phyloP scores from a whole-genome alignment of 2,797 vertebrate species.

The Phrynocephalus forsythii region DNA sequence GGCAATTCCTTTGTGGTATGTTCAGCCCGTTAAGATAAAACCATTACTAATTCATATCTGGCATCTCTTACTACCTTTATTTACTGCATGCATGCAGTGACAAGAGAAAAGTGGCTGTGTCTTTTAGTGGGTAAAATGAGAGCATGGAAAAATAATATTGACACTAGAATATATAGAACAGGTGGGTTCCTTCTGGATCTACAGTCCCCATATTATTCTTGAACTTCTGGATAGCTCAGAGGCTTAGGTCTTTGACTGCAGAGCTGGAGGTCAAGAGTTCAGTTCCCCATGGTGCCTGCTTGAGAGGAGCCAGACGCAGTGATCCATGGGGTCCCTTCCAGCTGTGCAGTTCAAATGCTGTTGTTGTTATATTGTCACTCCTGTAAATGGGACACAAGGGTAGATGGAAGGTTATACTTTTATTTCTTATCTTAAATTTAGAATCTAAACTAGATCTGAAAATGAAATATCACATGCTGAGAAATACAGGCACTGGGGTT shows the following conservation, averaged over 20 bases:
- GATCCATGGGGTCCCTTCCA: too few species aligned
- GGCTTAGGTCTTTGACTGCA: too few species aligned
- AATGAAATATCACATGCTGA: background rate
- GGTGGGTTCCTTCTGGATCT: background rate
- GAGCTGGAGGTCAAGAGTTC: too few species aligned
- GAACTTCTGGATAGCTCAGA: too few species aligned
- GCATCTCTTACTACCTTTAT: background rate
- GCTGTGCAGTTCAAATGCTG: too few species aligned
- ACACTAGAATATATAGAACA: background rate
- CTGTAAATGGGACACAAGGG: too few species aligned
- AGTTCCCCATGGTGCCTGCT: too few species aligned
- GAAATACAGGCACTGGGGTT: background rate
- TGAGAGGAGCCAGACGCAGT: too few species aligned
- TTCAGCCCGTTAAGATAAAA: conserved; percentile 25
- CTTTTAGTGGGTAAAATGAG: background rate
- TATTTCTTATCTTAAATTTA: background rate
- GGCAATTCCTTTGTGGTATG: conserved; percentile 34
- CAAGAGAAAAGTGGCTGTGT: conserved; percentile 7
- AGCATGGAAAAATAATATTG: background rate
- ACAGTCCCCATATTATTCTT: too few species aligned
- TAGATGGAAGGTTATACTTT: background rate
- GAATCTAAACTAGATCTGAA: background rate
- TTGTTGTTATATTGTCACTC: too few species aligned
- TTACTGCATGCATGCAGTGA: background rate
- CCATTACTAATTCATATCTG: conserved; percentile 16